Base-by-base conservation (phyloP, 2,888 invertebrate genomes). In the Scaptodrosophila latifasciaeformis region DNA sequence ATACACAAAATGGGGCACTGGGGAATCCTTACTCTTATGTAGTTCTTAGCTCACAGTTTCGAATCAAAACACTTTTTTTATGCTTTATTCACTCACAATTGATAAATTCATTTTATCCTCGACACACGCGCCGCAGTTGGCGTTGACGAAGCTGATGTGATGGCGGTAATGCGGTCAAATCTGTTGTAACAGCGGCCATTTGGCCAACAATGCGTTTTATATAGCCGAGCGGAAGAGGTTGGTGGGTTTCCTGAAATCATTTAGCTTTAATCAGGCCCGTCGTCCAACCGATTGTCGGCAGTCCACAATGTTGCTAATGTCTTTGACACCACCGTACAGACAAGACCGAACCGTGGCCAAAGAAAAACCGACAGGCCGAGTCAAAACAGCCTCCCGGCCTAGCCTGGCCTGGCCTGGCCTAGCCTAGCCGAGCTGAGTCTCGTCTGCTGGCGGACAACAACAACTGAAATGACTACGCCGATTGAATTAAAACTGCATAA, bases 181-280 rank as follows among this genome's bases (percentile, higher is more conserved):
- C 57, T 67, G 55, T 63, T 59, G 54, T 72, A 62, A 79, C 72
- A 78, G 79, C 57, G 49, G 54, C 62, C 59, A 67, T 55, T 53
- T 55, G 58, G 63, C 66, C 54, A 59, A 67, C 70, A 70, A 79
- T 69, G 67, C 65, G 62, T 69, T 78, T 79, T 80, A 80, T 80
- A 80, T 71, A 75, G 71, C 60, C 56, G 66, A 64, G 76, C 79
- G 75, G 81, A 81, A 75, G 76, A 76, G 78, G 75, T 62, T 53
- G 49, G 51, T 17, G 53, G 56, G 68, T 81, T 75, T 75, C 75
- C 75, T 81, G 81, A 49, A 67, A 57, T 63, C 53, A 50, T 71
- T 66, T 62, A 49, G 59, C 61, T 51, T 53, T 65, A 71, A 70
- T 65, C 62, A 67, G 68, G 57, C 49, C 49, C 48, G 49, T 29